These are phyloP conservation scores for Plagodis dolabraria DNA, from an alignment of 2,888 invertebrate genomes.

Conservation along the genomic window DNA sequence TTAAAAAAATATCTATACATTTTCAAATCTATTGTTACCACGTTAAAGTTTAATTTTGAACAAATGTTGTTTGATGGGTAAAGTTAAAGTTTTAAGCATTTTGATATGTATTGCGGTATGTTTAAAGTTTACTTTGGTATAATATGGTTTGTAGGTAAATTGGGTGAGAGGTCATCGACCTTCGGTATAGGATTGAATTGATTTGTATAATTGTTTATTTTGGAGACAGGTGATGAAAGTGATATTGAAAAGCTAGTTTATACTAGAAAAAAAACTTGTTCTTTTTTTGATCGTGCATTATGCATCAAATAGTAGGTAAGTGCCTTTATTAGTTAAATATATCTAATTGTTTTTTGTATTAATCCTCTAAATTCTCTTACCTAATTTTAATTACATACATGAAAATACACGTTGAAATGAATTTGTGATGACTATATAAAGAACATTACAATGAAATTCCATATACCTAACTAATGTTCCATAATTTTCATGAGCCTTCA, in stretches of 20 bases:
- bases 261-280: not conserved
- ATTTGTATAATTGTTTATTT: constrained; percentile 40
- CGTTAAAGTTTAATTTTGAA: constrained; percentile 6
- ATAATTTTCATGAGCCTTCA: too few relatives aligned
- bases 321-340: too few relatives aligned
- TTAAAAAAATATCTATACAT: constrained; percentile 11
- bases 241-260: constrained; percentile 13
- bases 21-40: constrained; percentile 12
- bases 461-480: too few relatives aligned
- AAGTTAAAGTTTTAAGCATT: not conserved
- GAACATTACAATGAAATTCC: too few relatives aligned
- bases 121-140: constrained; percentile 17
- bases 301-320: too few relatives aligned
- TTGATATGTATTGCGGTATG: not conserved
- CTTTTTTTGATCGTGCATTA: too few relatives aligned
- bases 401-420: too few relatives aligned
- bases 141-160: constrained; percentile 17
- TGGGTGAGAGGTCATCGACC: constrained; percentile 42
- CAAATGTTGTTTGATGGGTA: too few relatives aligned
- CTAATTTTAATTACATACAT: too few relatives aligned
- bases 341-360: too few relatives aligned
- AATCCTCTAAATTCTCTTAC: too few relatives aligned
- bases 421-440: too few relatives aligned
- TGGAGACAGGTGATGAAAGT: constrained; percentile 52
- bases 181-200: constrained; percentile 33